Evolutionary conservation across 2,797 vertebrate genomes (phyloP), one percentile per base, ranked within the genome.

Genomic region (Lateolabrax maculatus): DNA sequence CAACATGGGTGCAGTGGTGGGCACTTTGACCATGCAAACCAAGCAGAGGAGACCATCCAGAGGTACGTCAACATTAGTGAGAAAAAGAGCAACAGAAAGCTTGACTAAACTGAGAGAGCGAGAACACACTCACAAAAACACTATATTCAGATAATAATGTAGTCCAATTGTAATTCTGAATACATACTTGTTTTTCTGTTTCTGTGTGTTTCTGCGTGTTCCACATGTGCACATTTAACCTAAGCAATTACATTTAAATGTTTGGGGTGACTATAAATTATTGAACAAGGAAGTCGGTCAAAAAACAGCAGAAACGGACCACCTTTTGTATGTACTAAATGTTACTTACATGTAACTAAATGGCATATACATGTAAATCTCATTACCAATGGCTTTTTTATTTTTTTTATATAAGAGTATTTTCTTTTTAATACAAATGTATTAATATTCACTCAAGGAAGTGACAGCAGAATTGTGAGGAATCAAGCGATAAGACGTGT

Each of bases 1-100:
- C 93, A 94, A 93, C 89, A 99, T 99, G 98, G 98, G 98, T 85
- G 98, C 98, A 89, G 98, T 99, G 89, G 97, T 99, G 96, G 98
- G 98, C 92, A 99, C 97, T 58, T 96, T 99, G 94, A 98, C 97
- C 61, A 97, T 99, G 96, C 97, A 99, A 94, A 98, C 97, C 88
- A 99, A 97, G 95, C 97, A 98, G 95, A 97, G 98, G 91, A 91
- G 96, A 96, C 96, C 96, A 55, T 97, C 96, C 29, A 97, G 98
- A 98, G 98, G 98, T 99, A 98, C 90, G 97, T 93, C 78, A 46
- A 82, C 72, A 78, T 31, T 46, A 41, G 64, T 44, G 66, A 58
- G 7, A 7, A 46, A 58, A 71, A 86, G 36, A 79, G 71, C 65
- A 79, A 68, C 56, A 80, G 70, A 83, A 41, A 70, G 68, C 65